These are phyloP conservation scores for Slavum lentiscoides DNA, from an alignment of 2,888 invertebrate genomes.

Conservation along the genomic window DNA sequence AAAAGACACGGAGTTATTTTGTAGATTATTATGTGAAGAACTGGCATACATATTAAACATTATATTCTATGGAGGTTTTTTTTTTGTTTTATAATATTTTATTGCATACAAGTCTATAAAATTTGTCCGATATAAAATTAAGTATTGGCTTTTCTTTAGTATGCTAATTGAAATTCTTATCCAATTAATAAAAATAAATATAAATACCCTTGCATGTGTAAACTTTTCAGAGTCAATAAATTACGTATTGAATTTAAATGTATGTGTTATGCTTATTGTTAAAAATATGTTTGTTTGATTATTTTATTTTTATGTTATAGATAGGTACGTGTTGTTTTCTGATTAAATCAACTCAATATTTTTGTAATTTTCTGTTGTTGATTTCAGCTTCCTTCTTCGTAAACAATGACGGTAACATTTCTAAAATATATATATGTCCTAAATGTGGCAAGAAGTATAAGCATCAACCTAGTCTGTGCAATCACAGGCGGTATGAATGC, in stretches of 20 bases:
- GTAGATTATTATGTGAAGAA: neutral
- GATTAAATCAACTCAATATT: neutral
- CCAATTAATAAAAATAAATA: neutral
- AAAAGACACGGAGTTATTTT: neutral
- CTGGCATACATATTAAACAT: too few relatives aligned
- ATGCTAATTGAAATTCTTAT: constrained; percentile 16
- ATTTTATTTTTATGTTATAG: neutral
- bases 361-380: constrained; percentile 21
- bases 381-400: constrained; percentile 32
- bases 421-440: constrained; percentile 54
- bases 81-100: neutral
- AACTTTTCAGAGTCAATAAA: neutral
- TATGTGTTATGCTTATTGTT: constrained; percentile 24
- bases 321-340: too few relatives aligned
- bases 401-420: constrained; percentile 27
- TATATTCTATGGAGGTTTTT: too few relatives aligned
- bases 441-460: constrained; percentile 58
- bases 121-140: neutral
- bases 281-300: neutral
- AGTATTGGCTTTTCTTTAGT: neutral
- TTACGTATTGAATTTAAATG: neutral
- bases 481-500: constrained; percentile 55
- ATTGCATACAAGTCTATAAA: neutral
- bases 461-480: constrained; percentile 58
- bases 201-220: constrained; percentile 30